phyloP scores from a whole-genome alignment of 1,140 invertebrate species.

The Pseudomyrmex sp. region DNA sequence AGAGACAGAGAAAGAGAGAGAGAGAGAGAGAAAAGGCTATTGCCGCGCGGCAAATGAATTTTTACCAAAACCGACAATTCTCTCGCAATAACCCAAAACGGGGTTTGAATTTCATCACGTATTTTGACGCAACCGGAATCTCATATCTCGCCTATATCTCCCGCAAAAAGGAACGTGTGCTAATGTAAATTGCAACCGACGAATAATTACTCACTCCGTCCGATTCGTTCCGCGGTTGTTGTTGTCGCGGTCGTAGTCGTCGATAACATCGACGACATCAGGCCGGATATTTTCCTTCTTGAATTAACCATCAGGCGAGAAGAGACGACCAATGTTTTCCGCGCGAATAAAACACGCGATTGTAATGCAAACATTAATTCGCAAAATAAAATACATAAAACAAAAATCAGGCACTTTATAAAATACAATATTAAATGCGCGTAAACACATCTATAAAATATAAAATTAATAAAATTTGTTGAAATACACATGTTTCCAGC shows the following conservation, averaged over 20 bases:
- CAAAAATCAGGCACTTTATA: too few relatives aligned
- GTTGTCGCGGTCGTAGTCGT: not conserved
- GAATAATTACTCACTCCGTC: slow-evolving; percentile 1
- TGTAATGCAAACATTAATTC: too few relatives aligned
- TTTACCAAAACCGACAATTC: too few relatives aligned
- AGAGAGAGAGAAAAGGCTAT: too few relatives aligned
- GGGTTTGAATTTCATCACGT: not conserved
- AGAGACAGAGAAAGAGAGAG: not conserved
- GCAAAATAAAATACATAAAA: too few relatives aligned
- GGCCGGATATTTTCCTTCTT: slow-evolving; percentile 21
- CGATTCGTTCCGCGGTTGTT: not conserved
- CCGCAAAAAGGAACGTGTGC: slow-evolving; percentile 1
- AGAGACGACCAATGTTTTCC: not conserved
- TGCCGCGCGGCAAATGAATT: too few relatives aligned
- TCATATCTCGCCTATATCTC: not conserved
- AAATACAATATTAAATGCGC: too few relatives aligned
- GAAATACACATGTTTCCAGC: too few relatives aligned
- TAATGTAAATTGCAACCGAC: not conserved
- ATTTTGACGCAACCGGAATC: not conserved
- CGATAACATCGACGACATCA: slow-evolving; percentile 36
- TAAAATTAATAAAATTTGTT: too few relatives aligned
- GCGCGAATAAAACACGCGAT: not conserved
- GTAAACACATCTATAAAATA: too few relatives aligned
- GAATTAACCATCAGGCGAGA: slow-evolving; percentile 39
- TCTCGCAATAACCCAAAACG: too few relatives aligned